phyloP scores from a whole-genome alignment of 2,113 vertebrate species.

The Rallus limicola region DNA sequence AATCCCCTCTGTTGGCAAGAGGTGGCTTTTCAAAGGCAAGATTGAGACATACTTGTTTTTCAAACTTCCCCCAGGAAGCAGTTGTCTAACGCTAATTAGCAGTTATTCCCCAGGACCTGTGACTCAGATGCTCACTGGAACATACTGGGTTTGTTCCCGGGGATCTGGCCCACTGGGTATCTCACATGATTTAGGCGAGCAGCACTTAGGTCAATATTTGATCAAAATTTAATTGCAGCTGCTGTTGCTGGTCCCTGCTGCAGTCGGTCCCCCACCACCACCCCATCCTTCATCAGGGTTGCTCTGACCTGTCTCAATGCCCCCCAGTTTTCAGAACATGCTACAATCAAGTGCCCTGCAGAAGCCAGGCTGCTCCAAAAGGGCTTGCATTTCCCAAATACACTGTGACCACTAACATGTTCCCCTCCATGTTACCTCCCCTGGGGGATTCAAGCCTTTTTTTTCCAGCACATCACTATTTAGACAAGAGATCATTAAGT shows the following conservation, averaged over 20 bases:
- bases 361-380: neutral
- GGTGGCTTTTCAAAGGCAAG: neutral
- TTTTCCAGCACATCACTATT: fast-evolving
- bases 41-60: conserved; percentile 15
- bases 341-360: neutral
- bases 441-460: neutral
- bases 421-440: neutral
- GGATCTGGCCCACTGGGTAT: neutral
- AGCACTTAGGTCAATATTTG: neutral
- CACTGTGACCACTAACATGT: fast-evolving
- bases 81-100: neutral
- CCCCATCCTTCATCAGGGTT: neutral
- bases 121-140: neutral
- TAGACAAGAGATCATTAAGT: conserved; percentile 3
- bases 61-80: neutral
- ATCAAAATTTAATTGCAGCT: neutral
- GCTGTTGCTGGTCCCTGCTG: neutral
- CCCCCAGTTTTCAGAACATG: neutral
- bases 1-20: neutral
- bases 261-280: too few species aligned
- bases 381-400: neutral
- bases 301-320: neutral
- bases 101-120: neutral
- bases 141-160: neutral
- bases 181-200: neutral